Conservation (phyloP, 1,140 invertebrate genomes). For the Stenopsyche tienmushanensis region DNA sequence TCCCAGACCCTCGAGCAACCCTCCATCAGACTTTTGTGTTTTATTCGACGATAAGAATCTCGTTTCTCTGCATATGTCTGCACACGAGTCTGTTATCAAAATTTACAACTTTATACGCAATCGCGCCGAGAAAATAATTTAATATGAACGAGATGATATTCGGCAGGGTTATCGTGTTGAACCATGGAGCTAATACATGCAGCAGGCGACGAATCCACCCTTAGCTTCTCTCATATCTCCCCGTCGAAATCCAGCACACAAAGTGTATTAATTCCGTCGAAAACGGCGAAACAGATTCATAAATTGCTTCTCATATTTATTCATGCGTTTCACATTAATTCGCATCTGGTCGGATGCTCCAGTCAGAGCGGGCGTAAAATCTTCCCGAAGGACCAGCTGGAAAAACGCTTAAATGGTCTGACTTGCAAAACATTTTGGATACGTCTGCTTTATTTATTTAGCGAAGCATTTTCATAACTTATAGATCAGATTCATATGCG, state of each 20-base stretch:
- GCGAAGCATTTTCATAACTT: too few relatives aligned
- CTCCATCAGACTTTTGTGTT: too few relatives aligned
- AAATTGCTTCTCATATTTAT: conserved; percentile 29
- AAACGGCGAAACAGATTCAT: conserved; percentile 21
- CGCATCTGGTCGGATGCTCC: conserved; percentile 8
- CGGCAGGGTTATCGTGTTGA: background rate
- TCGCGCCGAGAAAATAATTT: too few relatives aligned
- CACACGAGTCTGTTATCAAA: too few relatives aligned
- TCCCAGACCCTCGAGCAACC: too few relatives aligned
- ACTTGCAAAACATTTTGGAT: too few relatives aligned
- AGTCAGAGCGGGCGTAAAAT: too few relatives aligned
- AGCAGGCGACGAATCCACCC: background rate
- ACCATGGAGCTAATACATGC: background rate
- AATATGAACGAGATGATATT: background rate
- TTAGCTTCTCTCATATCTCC: background rate
- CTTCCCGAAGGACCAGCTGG: background rate
- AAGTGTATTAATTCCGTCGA: conserved; percentile 1
- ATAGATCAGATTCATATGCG: too few relatives aligned
- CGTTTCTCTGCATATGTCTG: too few relatives aligned
- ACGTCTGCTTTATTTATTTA: too few relatives aligned
- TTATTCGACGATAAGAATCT: too few relatives aligned
- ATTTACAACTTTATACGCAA: too few relatives aligned
- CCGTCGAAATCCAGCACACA: background rate
- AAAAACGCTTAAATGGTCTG: background rate
- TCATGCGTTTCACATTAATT: conserved; percentile 28